phyloP scores from a whole-genome alignment of 2,113 vertebrate genomes.

The Indicator maculatus region DNA sequence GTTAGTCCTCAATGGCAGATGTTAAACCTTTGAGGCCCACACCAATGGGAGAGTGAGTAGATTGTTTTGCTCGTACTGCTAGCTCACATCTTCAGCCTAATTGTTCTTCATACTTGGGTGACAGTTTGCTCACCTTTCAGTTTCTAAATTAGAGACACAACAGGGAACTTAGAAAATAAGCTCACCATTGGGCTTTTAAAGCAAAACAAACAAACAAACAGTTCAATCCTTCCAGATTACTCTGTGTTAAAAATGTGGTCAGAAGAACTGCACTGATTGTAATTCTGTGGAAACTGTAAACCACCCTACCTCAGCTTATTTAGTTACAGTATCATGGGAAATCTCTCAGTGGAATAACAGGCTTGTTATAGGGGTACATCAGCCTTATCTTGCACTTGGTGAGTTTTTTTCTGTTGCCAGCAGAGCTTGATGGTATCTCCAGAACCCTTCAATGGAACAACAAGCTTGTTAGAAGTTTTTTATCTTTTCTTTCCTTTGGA shows the following conservation, averaged over 20 bases:
- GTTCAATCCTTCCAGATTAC: background rate
- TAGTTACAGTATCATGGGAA: slow-evolving; percentile 21
- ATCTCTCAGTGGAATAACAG: slow-evolving; percentile 50
- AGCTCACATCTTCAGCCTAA: background rate
- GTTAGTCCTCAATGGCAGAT: background rate
- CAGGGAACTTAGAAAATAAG: background rate
- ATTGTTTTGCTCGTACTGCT: background rate
- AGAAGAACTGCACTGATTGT: background rate
- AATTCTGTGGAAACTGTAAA: slow-evolving; percentile 20
- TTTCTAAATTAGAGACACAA: background rate
- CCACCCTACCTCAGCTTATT: slow-evolving; percentile 26
- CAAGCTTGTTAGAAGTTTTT: slow-evolving; percentile 75
- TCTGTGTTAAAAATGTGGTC: background rate
- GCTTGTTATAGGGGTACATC: slow-evolving; percentile 53
- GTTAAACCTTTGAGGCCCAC: background rate
- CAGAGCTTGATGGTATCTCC: slow-evolving; percentile 40
- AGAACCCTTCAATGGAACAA: slow-evolving; percentile 63
- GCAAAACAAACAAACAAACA: background rate
- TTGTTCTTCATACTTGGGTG: background rate
- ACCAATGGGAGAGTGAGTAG: background rate
- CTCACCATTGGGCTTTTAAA: background rate
- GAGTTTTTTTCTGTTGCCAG: slow-evolving; percentile 55
- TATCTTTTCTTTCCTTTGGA: slow-evolving; percentile 77
- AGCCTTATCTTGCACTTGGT: slow-evolving; percentile 68
- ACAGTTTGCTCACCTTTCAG: background rate